phyloP scores from a whole-genome alignment of 2,113 vertebrate species.

The Solea solea region DNA sequence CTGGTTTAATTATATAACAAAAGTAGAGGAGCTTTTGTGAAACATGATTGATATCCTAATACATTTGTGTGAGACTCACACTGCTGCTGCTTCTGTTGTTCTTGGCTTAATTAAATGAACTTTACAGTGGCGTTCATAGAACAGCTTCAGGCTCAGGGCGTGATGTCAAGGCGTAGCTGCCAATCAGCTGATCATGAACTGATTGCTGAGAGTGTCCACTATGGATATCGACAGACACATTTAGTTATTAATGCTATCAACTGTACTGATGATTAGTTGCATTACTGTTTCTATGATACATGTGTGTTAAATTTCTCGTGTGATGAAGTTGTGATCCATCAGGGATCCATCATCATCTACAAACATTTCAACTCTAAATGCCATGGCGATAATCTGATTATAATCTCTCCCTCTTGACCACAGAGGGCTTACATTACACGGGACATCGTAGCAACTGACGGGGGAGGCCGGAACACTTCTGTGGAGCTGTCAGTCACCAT shows the following conservation, averaged over 20 bases:
- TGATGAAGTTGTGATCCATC: too few species aligned
- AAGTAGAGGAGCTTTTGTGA: slow-evolving; percentile 19
- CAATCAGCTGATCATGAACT: slow-evolving; percentile 8
- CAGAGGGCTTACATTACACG: slow-evolving; percentile 83
- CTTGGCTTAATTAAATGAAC: slow-evolving; percentile 24
- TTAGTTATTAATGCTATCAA: not conserved
- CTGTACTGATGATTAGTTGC: not conserved
- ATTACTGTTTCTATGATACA: not conserved
- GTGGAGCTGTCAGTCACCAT: slow-evolving; percentile 86
- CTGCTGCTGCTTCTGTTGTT: slow-evolving; percentile 34
- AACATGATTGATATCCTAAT: slow-evolving; percentile 34
- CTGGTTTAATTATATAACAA: slow-evolving; percentile 44
- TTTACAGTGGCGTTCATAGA: slow-evolving; percentile 4
- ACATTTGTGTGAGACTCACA: slow-evolving; percentile 10
- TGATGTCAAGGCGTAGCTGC: slow-evolving; percentile 15
- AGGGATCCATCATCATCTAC: too few species aligned
- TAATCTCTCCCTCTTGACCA: not conserved
- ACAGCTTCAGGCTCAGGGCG: slow-evolving; percentile 2
- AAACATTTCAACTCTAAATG: not conserved
- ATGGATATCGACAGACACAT: too few species aligned
- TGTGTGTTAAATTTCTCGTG: too few species aligned
- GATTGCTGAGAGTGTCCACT: slow-evolving; percentile 7
- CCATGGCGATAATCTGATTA: not conserved
- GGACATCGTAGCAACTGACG: slow-evolving; percentile 84
- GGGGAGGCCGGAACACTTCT: slow-evolving; percentile 85